Conservation (phyloP, 2,113 vertebrate genomes). For the Struthidea cinerea region DNA sequence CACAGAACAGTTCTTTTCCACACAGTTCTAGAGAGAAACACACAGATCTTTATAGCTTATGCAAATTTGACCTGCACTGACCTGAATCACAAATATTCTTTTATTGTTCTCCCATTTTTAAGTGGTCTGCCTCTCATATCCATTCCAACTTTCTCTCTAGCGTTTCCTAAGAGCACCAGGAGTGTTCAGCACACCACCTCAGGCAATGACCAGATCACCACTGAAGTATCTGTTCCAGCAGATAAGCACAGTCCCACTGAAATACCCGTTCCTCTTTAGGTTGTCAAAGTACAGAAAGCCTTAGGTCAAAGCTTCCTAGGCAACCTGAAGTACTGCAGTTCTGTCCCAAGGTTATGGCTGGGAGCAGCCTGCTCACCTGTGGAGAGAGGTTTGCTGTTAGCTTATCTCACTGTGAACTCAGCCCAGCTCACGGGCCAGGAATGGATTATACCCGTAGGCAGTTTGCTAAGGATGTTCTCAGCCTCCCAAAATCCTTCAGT, state of each 20-base stretch:
- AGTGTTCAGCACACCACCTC: background rate
- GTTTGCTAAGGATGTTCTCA: background rate
- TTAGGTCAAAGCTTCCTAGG: background rate
- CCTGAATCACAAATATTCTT: background rate
- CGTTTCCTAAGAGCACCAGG: background rate
- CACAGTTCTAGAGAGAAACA: background rate
- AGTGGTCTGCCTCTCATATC: background rate
- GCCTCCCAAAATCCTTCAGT: background rate
- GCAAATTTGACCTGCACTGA: background rate
- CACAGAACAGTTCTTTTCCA: background rate
- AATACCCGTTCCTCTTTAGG: background rate
- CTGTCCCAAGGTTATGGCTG: background rate
- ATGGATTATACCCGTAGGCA: background rate
- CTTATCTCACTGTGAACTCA: background rate
- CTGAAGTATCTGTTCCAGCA: background rate
- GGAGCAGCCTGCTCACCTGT: background rate
- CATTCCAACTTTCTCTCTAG: background rate
- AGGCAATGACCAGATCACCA: background rate
- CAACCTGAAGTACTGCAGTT: background rate
- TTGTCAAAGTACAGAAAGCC: background rate
- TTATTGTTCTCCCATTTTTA: background rate
- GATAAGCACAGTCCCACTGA: background rate
- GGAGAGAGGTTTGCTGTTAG: background rate
- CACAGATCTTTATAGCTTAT: background rate
- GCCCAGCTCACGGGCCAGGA: background rate